phyloP scores from a whole-genome alignment of 1,140 invertebrate genomes.

The Cecropterus lyciades region DNA sequence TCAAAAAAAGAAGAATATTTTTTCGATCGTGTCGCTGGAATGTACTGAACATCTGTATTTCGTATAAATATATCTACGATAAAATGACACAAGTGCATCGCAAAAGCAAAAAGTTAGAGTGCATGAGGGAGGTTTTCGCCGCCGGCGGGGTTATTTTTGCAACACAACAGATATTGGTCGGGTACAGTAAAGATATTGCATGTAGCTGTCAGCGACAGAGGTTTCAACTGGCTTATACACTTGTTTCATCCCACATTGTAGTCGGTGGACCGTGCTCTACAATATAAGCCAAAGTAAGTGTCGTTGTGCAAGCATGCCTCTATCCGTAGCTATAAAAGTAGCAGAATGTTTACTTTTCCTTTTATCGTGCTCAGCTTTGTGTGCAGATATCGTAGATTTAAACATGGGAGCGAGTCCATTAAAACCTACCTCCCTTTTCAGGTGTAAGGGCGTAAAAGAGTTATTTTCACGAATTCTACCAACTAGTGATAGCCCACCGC shows the following conservation, averaged over 20 bases:
- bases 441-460: constrained; percentile 60
- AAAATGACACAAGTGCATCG: constrained; percentile 19
- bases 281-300: constrained; percentile 40
- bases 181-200: constrained; percentile 62
- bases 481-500: constrained; percentile 71
- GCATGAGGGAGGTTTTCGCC: constrained; percentile 42
- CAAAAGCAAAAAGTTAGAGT: constrained; percentile 30
- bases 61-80: background rate
- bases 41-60: background rate
- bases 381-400: constrained; percentile 5
- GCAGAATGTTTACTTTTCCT: constrained; percentile 21
- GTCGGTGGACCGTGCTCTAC: constrained; percentile 41
- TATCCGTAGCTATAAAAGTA: constrained; percentile 27
- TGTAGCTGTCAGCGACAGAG: constrained; percentile 64
- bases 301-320: constrained; percentile 26
- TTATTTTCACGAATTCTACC: constrained; percentile 70
- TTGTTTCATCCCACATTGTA: constrained; percentile 53
- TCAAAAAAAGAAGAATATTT: too few relatives aligned
- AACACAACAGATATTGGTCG: constrained; percentile 64
- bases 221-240: constrained; percentile 61
- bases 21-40: background rate
- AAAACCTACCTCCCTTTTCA: constrained; percentile 35
- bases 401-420: constrained; percentile 27
- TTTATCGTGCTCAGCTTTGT: constrained; percentile 16
- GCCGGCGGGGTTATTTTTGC: constrained; percentile 53